Evolutionary conservation across 2,797 vertebrate species (phyloP), one percentile per base, ranked within the genome.

Genomic region (Syncerus caffer): DNA sequence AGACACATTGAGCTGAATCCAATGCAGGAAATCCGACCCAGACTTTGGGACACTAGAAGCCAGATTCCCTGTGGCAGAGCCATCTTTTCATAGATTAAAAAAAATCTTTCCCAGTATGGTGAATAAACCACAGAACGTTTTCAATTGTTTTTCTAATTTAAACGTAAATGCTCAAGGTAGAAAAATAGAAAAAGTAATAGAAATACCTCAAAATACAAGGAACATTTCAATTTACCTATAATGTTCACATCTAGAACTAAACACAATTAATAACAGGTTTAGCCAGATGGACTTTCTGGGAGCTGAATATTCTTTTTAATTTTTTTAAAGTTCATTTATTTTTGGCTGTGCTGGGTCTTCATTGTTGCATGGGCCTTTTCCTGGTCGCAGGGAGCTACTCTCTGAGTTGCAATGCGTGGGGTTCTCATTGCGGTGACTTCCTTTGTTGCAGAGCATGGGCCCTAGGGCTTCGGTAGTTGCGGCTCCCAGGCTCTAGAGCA

Each of bases 141-240:
- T 71, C 84, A 85, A 27, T 23, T 34, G 42, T 53, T 92, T 92
- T 86, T 93, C 82, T 89, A 58, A 86, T 85, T 95, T 89, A 76
- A 88, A 93, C 53, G 47, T 71, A 34, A 90, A 84, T 62, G 60
- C 42, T 85, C 76, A 84, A 12, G 83, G 50, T 50, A 94, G 34
- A 15, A 85, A 96, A 80, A 95, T 42, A 45, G 34, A 79, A 34
- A 34, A 88, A 86, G 13, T 85, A n/a, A 85, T 29, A 58, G 62
- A 87, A 58, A 80, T 58, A 21, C 1, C 27, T 45, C 84, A 76
- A 87, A 85, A 79, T 74, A 58, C 23, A 38, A 79, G 86, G 53
- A 86, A 34, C 60, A 53, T 67, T 93, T 85, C n/a, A 86, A 78
- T 53, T 47, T 25, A 84, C 6, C 1, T 55, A 1, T n/a, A 50